Conservation (phyloP, 2,888 invertebrate species). For the Asteroscopus sphinx region DNA sequence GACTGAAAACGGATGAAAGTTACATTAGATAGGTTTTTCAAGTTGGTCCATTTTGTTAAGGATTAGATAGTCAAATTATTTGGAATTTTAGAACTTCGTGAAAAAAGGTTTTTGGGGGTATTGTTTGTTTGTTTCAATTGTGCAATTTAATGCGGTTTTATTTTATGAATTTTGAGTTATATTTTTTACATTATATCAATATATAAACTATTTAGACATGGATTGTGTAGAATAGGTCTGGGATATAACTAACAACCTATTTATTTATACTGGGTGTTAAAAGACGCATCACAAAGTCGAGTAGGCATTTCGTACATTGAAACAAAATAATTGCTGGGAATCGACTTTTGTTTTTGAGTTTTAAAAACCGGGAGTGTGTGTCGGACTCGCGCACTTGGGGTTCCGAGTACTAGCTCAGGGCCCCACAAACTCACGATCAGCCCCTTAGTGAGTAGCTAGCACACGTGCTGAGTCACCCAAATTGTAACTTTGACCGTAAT, state of each 20-base stretch:
- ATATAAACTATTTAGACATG: constrained; percentile 41
- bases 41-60: constrained; percentile 66
- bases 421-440: too few relatives aligned
- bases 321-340: too few relatives aligned
- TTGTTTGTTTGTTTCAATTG: constrained; percentile 52
- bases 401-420: too few relatives aligned
- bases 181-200: constrained; percentile 55
- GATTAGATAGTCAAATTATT: constrained; percentile 74
- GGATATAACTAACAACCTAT: constrained; percentile 63
- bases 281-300: too few relatives aligned
- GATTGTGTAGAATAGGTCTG: constrained; percentile 53
- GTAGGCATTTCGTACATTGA: too few relatives aligned
- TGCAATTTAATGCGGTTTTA: constrained; percentile 59
- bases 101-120: constrained; percentile 35
- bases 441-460: too few relatives aligned
- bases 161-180: constrained; percentile 51
- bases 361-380: too few relatives aligned
- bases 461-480: too few relatives aligned
- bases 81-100: constrained; percentile 53
- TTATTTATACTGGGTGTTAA: too few relatives aligned
- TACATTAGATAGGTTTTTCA: constrained; percentile 66
- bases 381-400: too few relatives aligned
- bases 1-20: constrained; percentile 52
- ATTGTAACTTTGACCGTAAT: too few relatives aligned
- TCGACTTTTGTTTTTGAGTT: too few relatives aligned